phyloP scores from a whole-genome alignment of 2,888 invertebrate species.

The Pinctada fucata region DNA sequence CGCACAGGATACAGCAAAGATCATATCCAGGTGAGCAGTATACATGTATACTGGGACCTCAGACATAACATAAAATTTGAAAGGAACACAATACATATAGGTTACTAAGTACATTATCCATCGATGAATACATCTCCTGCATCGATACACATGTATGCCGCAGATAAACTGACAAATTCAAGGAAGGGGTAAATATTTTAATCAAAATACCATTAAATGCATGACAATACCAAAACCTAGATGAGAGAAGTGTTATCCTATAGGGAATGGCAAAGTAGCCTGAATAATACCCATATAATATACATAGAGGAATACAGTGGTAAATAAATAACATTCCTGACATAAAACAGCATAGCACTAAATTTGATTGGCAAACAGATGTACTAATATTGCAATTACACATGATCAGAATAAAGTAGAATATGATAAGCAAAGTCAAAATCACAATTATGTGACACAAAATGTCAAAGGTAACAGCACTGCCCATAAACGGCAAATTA shows the following conservation, averaged over 20 bases:
- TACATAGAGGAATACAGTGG: conserved; percentile 30
- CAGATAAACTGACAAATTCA: too few relatives aligned
- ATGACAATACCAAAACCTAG: background rate
- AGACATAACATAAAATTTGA: too few relatives aligned
- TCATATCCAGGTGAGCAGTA: too few relatives aligned
- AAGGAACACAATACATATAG: too few relatives aligned
- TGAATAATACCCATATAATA: conserved; percentile 59
- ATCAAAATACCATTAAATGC: background rate
- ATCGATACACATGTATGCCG: too few relatives aligned
- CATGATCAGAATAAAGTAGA: background rate
- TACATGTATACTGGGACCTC: too few relatives aligned
- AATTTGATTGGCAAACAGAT: background rate
- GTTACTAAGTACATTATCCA: too few relatives aligned
- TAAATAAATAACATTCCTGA: conserved; percentile 27
- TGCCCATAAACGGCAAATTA: background rate
- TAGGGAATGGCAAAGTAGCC: conserved; percentile 70
- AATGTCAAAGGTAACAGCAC: background rate
- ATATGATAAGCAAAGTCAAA: conserved; percentile 2
- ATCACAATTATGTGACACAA: conserved; percentile 4
- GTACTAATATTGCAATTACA: too few relatives aligned
- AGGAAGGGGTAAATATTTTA: background rate
- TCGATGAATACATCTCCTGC: too few relatives aligned
- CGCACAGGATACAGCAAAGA: too few relatives aligned
- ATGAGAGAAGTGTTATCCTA: conserved; percentile 53
- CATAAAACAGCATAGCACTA: background rate